Base-by-base conservation (phyloP, 1,140 invertebrate genomes). In the Parasteatoda tepidariorum region DNA sequence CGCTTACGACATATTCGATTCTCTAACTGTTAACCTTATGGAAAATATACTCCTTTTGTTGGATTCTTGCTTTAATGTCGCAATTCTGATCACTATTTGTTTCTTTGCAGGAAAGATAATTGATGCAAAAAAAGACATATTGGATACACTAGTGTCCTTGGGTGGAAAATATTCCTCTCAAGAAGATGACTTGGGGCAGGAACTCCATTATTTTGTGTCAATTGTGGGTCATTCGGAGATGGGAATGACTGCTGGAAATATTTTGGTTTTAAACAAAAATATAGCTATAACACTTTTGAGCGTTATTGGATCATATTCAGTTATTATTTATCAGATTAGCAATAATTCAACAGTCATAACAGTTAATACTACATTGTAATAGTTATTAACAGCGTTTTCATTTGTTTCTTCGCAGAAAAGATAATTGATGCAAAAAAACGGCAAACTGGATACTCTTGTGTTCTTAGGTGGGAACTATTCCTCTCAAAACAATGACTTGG, bases 201-300 rank as follows among this genome's bases (percentile, higher is more conserved):
- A 78, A 57, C n/a, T 78, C 6, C 61, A 67, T 24, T 57, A 34
- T 30, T 78, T 67, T 15, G 22, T 67, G 2, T 67, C 61, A 15
- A 4, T 67, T 13, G 75, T 78, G n/a, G 75, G 61, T 31, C 75
- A 78, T 57, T 78, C 61, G 3, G 22, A 67, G n/a, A 78, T 78
- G 38, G 24, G 18, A 15, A 66, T 78, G 33, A 67, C 62, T 5
- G 75, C 48, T 24, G 75, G 59, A 55, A 67, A 78, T 78, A 31
- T 78, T 28, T 78, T 78, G 18, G 33, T 38, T 18, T 15, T 78
- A 9, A 67, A 67, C 3, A 78, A 55, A 26, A 78, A 67, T 7
- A 24, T 78, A 2, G 64, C 64, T 33, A 41, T 78, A 11, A 78
- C 75, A 3, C 26, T 78, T 11, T 15, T 78, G 4, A 62, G 75